Percentiles rank a stretch among this genome's conserved stretches.
phyloP scores from a whole-genome alignment of 2,797 vertebrate species.

The Champsocephalus esox region DNA sequence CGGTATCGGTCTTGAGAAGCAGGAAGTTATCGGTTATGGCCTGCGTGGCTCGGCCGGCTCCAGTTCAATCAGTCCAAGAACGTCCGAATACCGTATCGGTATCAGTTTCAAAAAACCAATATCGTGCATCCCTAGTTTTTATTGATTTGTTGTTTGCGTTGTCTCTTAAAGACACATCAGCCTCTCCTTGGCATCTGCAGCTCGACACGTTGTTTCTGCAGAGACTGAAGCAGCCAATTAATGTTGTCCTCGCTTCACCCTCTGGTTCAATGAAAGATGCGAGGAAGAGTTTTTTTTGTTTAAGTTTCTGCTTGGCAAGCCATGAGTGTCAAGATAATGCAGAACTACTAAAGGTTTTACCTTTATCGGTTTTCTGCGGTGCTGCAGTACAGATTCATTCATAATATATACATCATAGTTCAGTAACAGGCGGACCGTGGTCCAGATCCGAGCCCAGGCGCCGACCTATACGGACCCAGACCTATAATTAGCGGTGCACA shows the following conservation, averaged over 20 bases:
- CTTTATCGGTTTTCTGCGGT: neutral
- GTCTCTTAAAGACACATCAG: slow-evolving; percentile 4
- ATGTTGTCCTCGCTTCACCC: slow-evolving; percentile 49
- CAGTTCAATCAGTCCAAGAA: no score
- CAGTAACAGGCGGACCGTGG: no score
- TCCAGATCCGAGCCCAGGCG: no score
- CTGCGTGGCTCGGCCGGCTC: no score
- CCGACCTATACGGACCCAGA: no score
- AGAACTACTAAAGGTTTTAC: neutral
- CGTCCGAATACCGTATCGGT: no score
- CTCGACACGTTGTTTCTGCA: slow-evolving; percentile 13
- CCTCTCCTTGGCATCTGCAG: slow-evolving; percentile 14
- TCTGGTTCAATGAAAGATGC: slow-evolving; percentile 15
- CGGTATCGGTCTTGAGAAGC: no score
- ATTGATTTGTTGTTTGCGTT: neutral
- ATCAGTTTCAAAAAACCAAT: no score
- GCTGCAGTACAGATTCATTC: neutral
- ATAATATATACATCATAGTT: neutral
- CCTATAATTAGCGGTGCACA: no score
- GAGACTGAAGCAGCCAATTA: slow-evolving; percentile 43
- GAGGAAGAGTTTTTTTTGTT: neutral
- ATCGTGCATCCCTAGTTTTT: no score
- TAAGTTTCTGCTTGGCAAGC: slow-evolving; percentile 21
- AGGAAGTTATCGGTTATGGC: no score
- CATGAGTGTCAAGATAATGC: neutral